These are phyloP conservation scores for Empis stercorea DNA, from an alignment of 2,888 invertebrate species.

Conservation along the genomic window DNA sequence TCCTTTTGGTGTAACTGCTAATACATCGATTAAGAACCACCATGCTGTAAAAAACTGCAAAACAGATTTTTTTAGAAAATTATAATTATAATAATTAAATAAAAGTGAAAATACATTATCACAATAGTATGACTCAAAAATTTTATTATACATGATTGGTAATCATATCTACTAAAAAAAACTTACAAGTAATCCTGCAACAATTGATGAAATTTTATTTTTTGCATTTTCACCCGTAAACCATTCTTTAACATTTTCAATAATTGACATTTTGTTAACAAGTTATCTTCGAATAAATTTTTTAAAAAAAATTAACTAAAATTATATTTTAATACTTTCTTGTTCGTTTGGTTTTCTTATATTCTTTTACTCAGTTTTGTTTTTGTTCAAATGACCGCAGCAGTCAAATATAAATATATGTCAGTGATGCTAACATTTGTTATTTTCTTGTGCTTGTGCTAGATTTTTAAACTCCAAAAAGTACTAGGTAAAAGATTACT, in stretches of 20 bases:
- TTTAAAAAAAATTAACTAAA: too few species aligned
- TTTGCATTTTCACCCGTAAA: slow-evolving; percentile 77
- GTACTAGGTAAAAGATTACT: too few species aligned
- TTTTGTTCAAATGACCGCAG: too few species aligned
- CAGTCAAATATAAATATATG: too few species aligned
- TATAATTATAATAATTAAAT: not conserved
- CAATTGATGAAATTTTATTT: slow-evolving; percentile 73
- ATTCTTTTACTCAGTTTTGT: too few species aligned
- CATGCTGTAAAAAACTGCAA: slow-evolving; percentile 86
- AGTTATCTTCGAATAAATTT: too few species aligned
- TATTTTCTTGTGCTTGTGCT: too few species aligned
- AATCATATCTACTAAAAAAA: slow-evolving; percentile 5
- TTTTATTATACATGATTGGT: slow-evolving; percentile 17
- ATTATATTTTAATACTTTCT: too few species aligned
- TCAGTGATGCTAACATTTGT: too few species aligned
- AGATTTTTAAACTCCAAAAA: too few species aligned
- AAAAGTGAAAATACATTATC: slow-evolving; percentile 1
- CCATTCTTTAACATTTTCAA: slow-evolving; percentile 66
- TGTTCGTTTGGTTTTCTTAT: too few species aligned
- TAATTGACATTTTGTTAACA: slow-evolving; percentile 41
- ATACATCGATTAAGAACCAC: slow-evolving; percentile 97
- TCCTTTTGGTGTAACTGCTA: slow-evolving; percentile 54
- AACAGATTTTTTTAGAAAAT: slow-evolving; percentile 4
- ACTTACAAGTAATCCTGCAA: slow-evolving; percentile 76
- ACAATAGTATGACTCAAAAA: slow-evolving; percentile 8